Evolutionary conservation across 2,113 vertebrate genomes (phyloP), one percentile per base, ranked within the genome.

Genomic region (Saccopteryx leptura): DNA sequence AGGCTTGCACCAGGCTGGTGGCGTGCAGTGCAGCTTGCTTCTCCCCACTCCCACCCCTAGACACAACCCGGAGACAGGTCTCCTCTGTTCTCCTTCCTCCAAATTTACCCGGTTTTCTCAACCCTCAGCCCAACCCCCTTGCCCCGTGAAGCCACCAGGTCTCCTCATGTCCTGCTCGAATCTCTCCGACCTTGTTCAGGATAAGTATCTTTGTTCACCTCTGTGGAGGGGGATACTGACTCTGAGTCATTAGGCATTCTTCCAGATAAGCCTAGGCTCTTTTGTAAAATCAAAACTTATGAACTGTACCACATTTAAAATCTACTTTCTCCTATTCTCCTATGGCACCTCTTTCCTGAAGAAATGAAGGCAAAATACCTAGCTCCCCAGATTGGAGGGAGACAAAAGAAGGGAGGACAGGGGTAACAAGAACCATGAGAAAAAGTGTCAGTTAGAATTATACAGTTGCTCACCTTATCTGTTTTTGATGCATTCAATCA

Each of bases 401-500:
- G 58, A 79, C 11, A 31, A 75, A 88, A 33, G 14, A 48, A 48
- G 24, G 6, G 33, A 74, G 8, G 24, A 24, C 72, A 71, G 23
- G 17, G 6, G 3, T 11, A 48, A 50, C 1, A 86, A 39, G 39
- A 95, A 81, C 74, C n/a, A n/a, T 9, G 56, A 90, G 7, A n/a
- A n/a, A 76, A 48, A 13, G 3, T 13, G 66, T 71, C 65, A 61
- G n/a, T 28, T 69, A 85, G 17, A 94, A 80, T 69, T 61, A 31
- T 7, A 65, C 72, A 75, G 84, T 33, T 31, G 82, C 26, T 81
- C 54, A 76, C 15, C 8, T 79, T 78, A 52, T 28, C 10, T 9
- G 69, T 85, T 86, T 50, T 54, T 56, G 15, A 71, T 91, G 65
- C 69, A 66, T 68, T 39, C 68, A 96, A n/a, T 76, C 63, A 87